Conservation (phyloP, 2,797 vertebrate species). For the Oophaga sylvatica region DNA sequence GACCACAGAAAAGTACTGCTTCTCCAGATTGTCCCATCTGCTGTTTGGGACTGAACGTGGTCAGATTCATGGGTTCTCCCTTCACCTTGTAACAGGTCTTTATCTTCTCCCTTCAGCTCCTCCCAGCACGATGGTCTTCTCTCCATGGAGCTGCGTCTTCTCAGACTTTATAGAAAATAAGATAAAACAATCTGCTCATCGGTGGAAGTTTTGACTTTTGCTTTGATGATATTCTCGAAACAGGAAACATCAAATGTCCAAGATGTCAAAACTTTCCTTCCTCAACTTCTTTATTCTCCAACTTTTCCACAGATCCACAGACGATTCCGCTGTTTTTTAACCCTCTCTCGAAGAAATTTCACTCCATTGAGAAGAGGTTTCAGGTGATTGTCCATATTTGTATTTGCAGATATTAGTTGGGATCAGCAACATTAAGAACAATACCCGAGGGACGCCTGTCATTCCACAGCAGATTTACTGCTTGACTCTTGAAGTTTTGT, state of each 20-base stretch:
- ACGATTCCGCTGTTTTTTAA: not conserved
- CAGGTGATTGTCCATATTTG: not conserved
- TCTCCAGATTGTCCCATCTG: not conserved
- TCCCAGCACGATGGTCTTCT: not conserved
- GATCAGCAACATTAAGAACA: slow-evolving; percentile 22
- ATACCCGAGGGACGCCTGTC: slow-evolving; percentile 14
- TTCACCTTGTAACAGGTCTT: not conserved
- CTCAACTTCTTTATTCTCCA: not conserved
- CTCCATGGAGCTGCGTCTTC: not conserved
- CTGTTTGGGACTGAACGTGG: not conserved
- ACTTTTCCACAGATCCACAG: not conserved
- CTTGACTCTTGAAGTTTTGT: slow-evolving; percentile 17
- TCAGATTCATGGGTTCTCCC: not conserved
- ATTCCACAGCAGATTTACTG: slow-evolving; percentile 32
- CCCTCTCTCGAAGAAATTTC: not conserved
- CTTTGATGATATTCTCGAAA: not conserved
- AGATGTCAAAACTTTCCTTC: not conserved
- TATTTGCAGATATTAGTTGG: slow-evolving; percentile 26
- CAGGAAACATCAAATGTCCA: not conserved
- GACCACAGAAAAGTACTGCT: not conserved
- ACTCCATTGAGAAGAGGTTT: not conserved
- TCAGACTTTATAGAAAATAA: not conserved
- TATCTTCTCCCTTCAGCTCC: not conserved
- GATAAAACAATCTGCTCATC: not conserved
- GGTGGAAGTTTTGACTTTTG: not conserved